Percentiles rank a stretch among this genome's conserved stretches.
Evolutionary conservation across 2,888 invertebrate species (phyloP).

Genomic region (Brachyptera risi): DNA sequence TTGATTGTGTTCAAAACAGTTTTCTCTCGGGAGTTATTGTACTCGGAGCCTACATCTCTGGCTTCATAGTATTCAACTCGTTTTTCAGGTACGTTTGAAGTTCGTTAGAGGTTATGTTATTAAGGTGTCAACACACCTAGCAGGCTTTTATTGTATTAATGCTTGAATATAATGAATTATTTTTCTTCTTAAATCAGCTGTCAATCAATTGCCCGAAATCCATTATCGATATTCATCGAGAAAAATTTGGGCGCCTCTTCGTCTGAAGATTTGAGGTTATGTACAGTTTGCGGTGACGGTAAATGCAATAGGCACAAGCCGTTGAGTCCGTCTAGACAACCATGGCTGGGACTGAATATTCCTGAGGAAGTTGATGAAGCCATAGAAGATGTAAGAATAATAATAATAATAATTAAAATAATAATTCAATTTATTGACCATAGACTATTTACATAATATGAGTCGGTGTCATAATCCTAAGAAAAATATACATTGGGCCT

Average conservation of each 20-base stretch:
- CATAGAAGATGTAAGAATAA: slow-evolving; percentile 63
- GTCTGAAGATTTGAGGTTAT: slow-evolving; percentile 38
- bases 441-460: too few relatives aligned
- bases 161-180: not conserved
- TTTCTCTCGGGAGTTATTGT: slow-evolving; percentile 42
- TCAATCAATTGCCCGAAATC: slow-evolving; percentile 26
- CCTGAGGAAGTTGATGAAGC: slow-evolving; percentile 69
- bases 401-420: not conserved
- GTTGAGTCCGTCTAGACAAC: slow-evolving; percentile 49
- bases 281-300: slow-evolving; percentile 57
- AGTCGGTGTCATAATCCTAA: too few relatives aligned
- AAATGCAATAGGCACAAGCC: slow-evolving; percentile 56
- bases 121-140: too few relatives aligned
- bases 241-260: slow-evolving; percentile 17
- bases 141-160: too few relatives aligned
- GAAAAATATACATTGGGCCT: too few relatives aligned
- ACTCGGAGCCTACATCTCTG: slow-evolving; percentile 43
- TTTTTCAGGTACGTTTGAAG: slow-evolving; percentile 42
- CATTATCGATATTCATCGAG: slow-evolving; percentile 24
- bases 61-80: slow-evolving; percentile 44
- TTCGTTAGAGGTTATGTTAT: too few relatives aligned
- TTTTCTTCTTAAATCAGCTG: slow-evolving; percentile 15
- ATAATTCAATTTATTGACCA: too few relatives aligned
- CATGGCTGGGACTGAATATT: slow-evolving; percentile 64
- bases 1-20: slow-evolving; percentile 41